Evolutionary conservation across 92 coral and sea anemone genomes (phyloP).

Genomic region (Nematostella vectensis): DNA sequence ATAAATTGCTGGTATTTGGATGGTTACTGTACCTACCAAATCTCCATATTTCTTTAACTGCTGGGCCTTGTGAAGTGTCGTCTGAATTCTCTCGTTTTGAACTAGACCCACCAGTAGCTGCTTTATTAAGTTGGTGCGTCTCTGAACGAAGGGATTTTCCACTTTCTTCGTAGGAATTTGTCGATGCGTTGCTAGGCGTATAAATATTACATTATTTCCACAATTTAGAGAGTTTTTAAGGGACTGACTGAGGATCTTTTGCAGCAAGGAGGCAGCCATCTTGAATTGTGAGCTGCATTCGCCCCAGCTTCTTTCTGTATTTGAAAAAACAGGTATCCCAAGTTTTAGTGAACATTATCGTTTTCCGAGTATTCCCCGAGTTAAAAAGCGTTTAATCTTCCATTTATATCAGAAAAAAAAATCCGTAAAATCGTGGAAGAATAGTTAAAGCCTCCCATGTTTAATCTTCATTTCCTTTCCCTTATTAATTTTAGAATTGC

Average conservation of each 20-base stretch:
- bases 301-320: neutral
- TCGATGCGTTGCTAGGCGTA: conserved; percentile 74
- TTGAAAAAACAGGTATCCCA: neutral
- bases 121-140: conserved; percentile 86
- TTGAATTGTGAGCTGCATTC: conserved; percentile 6
- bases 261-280: conserved; percentile 57
- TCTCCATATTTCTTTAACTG: conserved; percentile 92
- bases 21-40: conserved; percentile 68
- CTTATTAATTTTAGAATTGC: no score
- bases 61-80: conserved; percentile 81
- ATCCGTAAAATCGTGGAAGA: no score
- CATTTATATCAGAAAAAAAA: no score
- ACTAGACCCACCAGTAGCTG: conserved; percentile 72
- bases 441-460: no score
- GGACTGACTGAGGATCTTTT: conserved; percentile 8
- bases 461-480: no score
- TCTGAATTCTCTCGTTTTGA: conserved; percentile 86
- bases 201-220: conserved; percentile 45
- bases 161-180: conserved; percentile 70
- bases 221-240: conserved; percentile 24
- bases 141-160: conserved; percentile 70
- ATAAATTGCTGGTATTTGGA: no score
- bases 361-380: neutral
- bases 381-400: neutral
- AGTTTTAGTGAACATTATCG: neutral